Evolutionary conservation across 1,140 invertebrate species (phyloP), one percentile per base, ranked within the genome.

Genomic region (Meteorus sp.): DNA sequence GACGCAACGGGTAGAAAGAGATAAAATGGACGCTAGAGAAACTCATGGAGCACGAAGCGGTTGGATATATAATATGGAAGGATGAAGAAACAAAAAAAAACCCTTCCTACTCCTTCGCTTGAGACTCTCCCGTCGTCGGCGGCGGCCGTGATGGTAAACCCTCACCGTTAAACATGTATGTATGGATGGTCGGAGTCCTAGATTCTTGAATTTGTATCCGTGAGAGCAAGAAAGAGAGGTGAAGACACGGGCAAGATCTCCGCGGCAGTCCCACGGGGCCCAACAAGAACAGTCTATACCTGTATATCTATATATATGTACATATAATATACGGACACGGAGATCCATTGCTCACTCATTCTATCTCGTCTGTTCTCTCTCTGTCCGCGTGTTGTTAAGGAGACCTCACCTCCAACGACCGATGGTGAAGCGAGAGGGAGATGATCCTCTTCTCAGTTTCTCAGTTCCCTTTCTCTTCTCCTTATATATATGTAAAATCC

Each of bases 251-350:
- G 55, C 41, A 56, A 66, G 62, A 68, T 61, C 67, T 53, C 60
- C 64, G 59, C 61, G 60, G 56, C 62, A 69, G 70, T 75, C 71
- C 69, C 73, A 75, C 73, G 73, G 72, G 64, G 64, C 65, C 64
- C 65, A 53, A 61, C 33, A 43, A 37, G 47, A 48, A 35, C 48
- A 43, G 19, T 9, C 43, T 23, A 7, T 13, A 56, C 31, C 25
- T 19, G 31, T 33, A 23, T 45, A 29, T 44, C 22, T n/a, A 45
- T n/a, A 45, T 27, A 13, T 45, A 25, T 45, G 23, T 56, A 27
- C 45, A 17, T 43, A 39, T 39, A 39, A 39, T 39, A 39, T 15
- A 37, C 11, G 17, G 33, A 27, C 13, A 50, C 19, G 41, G 33
- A 53, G 33, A n/a, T n/a, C n/a, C n/a, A n/a, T n/a, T n/a, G n/a